phyloP scores from a whole-genome alignment of 2,888 invertebrate genomes.

The Sphaeridia pumilis region DNA sequence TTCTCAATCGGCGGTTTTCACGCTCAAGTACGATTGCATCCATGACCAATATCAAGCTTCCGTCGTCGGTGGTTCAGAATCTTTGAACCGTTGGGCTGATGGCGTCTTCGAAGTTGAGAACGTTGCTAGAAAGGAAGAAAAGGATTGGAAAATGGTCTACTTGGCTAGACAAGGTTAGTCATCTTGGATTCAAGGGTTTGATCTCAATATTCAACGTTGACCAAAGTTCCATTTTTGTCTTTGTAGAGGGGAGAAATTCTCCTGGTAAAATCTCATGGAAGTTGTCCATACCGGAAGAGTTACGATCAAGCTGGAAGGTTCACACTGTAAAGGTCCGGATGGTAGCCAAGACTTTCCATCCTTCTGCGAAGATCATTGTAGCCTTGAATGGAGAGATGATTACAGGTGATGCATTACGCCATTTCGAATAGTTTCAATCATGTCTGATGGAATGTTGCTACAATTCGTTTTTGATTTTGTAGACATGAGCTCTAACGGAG shows the following conservation, averaged over 20 bases:
- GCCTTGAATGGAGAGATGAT: no score
- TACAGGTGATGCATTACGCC: background rate
- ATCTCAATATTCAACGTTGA: no score
- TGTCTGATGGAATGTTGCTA: no score
- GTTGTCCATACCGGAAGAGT: conserved; percentile 10
- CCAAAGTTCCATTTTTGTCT: no score
- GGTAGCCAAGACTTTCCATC: conserved; percentile 15
- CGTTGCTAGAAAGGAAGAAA: conserved; percentile 71
- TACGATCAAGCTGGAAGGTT: background rate
- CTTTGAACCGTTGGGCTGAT: conserved; percentile 53
- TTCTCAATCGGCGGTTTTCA: no score
- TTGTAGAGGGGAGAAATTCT: no score
- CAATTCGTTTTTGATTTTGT: background rate
- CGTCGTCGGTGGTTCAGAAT: no score
- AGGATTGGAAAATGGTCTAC: conserved; percentile 87
- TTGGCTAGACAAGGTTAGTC: conserved; percentile 60
- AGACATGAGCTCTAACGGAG: conserved; percentile 2
- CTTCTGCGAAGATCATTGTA: conserved; percentile 11
- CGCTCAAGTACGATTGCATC: no score
- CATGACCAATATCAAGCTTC: no score
- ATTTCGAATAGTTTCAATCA: background rate
- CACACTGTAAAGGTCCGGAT: background rate
- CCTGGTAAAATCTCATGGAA: conserved; percentile 23
- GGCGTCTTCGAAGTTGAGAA: conserved; percentile 51
- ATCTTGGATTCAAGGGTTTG: no score